Evolutionary conservation across 2,797 vertebrate species (phyloP).

Genomic region (Myotis findleyi): DNA sequence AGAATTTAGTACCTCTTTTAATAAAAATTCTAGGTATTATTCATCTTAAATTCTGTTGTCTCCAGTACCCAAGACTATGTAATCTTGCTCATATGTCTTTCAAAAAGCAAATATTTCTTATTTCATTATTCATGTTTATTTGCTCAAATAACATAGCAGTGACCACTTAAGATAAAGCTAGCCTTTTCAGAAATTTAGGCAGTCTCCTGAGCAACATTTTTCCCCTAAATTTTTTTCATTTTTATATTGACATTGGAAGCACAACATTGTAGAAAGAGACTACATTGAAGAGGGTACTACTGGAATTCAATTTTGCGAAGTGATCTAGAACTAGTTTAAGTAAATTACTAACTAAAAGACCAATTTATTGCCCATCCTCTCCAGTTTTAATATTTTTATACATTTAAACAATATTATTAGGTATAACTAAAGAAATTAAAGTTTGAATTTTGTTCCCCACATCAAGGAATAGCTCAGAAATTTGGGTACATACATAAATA

Average conservation of each 20-base stretch:
- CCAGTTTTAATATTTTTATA: not conserved
- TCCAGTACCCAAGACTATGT: not conserved
- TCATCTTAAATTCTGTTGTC: constrained; percentile 36
- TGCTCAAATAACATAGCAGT: constrained; percentile 21
- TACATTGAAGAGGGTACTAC: not conserved
- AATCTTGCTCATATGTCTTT: constrained; percentile 30
- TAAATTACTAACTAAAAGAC: not conserved
- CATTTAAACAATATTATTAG: not conserved
- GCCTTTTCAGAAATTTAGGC: constrained; percentile 31
- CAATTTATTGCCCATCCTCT: not conserved
- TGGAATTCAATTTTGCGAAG: constrained; percentile 3
- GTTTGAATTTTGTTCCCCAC: not conserved
- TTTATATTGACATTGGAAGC: constrained; percentile 4
- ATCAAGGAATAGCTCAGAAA: not conserved
- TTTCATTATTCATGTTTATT: constrained; percentile 33
- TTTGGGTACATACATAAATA: constrained; percentile 4
- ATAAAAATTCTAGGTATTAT: constrained; percentile 45
- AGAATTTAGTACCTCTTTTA: not conserved
- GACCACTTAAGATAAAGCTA: not conserved
- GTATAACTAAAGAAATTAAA: constrained; percentile 41
- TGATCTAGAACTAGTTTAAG: constrained; percentile 8
- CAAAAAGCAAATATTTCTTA: constrained; percentile 34
- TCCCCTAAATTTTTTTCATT: not conserved
- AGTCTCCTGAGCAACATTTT: not conserved
- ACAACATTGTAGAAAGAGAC: not conserved